phyloP scores from a whole-genome alignment of 2,113 vertebrate genomes.

The Mungos mungo region DNA sequence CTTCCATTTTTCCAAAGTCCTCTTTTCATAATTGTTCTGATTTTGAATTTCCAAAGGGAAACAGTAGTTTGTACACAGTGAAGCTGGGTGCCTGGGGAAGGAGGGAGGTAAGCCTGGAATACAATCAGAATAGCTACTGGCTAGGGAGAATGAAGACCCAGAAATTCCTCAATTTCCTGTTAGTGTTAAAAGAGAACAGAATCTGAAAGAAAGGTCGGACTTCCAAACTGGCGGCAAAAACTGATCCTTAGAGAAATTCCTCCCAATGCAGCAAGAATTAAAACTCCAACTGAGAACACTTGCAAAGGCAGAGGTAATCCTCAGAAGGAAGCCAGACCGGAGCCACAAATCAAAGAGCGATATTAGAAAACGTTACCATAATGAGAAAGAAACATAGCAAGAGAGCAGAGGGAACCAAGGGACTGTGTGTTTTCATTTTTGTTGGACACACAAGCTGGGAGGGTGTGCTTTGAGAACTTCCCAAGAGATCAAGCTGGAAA shows the following conservation, averaged over 20 bases:
- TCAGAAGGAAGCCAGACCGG: not conserved
- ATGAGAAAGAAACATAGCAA: slow-evolving; percentile 23
- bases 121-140: not conserved
- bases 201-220: not conserved
- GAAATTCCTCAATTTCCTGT: not conserved
- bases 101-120: not conserved
- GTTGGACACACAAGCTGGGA: not conserved
- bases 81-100: not conserved
- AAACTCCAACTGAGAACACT: slow-evolving; percentile 36
- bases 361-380: slow-evolving; percentile 42
- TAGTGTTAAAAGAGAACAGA: not conserved
- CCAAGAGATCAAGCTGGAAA: slow-evolving; percentile 16
- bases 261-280: slow-evolving; percentile 38
- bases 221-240: not conserved
- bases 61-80: not conserved
- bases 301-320: not conserved
- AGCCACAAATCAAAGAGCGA: slow-evolving; percentile 49
- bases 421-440: not conserved
- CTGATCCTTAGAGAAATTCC: slow-evolving; percentile 40
- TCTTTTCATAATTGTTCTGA: not conserved
- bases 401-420: not conserved
- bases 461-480: not conserved
- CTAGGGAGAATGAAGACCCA: not conserved
- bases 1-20: not conserved
- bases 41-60: not conserved